Conservation (phyloP, 2,113 vertebrate genomes). For the Antidorcas marsupialis region DNA sequence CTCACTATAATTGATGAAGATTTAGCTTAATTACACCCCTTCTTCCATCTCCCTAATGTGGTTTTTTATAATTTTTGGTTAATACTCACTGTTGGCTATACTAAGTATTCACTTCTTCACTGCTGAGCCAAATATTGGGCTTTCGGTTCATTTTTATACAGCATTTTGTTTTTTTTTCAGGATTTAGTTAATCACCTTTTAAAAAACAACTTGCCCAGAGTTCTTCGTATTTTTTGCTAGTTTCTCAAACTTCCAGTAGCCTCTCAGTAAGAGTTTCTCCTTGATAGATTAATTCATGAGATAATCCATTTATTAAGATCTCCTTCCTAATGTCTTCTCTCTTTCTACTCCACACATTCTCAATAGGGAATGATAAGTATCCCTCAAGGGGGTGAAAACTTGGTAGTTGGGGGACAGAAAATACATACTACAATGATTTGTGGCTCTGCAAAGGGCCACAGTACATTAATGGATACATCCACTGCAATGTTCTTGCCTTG, state of each 20-base stretch:
- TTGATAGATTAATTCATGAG: not conserved
- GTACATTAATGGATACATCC: not conserved
- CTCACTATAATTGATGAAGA: not conserved
- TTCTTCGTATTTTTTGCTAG: not conserved
- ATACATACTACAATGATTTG: not conserved
- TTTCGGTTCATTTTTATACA: not conserved
- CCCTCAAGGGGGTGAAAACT: not conserved
- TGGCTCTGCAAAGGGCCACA: not conserved
- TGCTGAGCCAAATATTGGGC: not conserved
- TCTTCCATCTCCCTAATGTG: not conserved
- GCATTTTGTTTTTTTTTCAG: not conserved
- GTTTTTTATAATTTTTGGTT: conserved; percentile 1
- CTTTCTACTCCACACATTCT: not conserved
- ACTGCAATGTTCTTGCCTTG: no score
- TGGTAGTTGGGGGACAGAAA: not conserved
- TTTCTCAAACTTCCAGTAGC: not conserved
- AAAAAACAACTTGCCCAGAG: not conserved
- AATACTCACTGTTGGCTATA: not conserved
- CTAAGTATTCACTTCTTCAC: not conserved
- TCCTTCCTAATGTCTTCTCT: not conserved
- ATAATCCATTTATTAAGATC: not conserved
- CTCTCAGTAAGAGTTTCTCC: not conserved
- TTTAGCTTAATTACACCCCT: not conserved
- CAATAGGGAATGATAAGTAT: not conserved
- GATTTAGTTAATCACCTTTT: not conserved